phyloP scores from a whole-genome alignment of 2,797 vertebrate genomes.

The Megaceryle alcyon region DNA sequence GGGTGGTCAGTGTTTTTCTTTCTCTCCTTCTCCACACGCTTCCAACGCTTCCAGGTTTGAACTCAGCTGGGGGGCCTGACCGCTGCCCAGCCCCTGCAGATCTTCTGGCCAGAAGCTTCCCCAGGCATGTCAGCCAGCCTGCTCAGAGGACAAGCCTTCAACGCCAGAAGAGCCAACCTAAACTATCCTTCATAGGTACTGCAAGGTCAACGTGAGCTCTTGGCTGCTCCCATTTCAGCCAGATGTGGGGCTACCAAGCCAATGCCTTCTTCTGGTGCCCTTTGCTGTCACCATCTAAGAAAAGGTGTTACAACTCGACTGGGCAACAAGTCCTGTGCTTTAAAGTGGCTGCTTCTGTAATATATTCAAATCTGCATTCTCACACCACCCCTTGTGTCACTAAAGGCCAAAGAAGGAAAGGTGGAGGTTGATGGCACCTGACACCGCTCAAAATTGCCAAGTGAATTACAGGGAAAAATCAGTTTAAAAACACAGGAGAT shows the following conservation, averaged over 20 bases:
- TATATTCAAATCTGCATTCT: rapidly evolving
- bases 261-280: rapidly evolving
- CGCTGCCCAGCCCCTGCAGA: rapidly evolving
- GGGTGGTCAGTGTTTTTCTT: background rate
- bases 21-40: background rate
- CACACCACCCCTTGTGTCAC: too few species aligned
- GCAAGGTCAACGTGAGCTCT: rapidly evolving
- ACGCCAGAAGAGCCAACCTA: rapidly evolving
- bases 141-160: background rate
- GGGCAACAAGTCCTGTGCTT: background rate
- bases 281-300: rapidly evolving
- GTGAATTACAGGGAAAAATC: rapidly evolving
- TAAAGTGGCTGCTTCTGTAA: background rate
- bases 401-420: background rate
- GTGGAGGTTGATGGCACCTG: rapidly evolving
- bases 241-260: rapidly evolving
- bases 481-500: background rate
- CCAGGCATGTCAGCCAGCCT: rapidly evolving
- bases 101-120: background rate
- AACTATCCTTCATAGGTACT: rapidly evolving
- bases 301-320: background rate
- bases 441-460: rapidly evolving
- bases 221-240: background rate
- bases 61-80: background rate
- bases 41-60: background rate